Evolutionary conservation across 2,797 vertebrate species (phyloP), one percentile per base, ranked within the genome.

Genomic region (Rhynchonycteris naso): DNA sequence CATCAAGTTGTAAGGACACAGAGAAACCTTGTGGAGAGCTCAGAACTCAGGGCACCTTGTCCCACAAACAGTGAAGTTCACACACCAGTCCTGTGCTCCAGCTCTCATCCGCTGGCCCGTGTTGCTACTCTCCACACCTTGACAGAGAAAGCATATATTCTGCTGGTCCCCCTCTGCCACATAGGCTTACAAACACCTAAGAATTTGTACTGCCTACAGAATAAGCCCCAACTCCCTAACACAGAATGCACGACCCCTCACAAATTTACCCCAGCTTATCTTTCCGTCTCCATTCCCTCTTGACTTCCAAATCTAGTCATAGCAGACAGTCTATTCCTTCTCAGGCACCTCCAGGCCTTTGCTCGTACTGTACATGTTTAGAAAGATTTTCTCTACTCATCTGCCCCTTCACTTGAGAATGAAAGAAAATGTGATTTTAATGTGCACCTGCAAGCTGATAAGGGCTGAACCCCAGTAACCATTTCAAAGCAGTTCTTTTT

Each of bases 301-400:
- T 59, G 7, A 38, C 13, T 16, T 84, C 7, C 30, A 16, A 75
- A 9, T 26, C 19, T 58, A 13, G 4, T 61, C 52, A 80, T 12
- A 43, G 35, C 6, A 66, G 75, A 38, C 7, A 71, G 22, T 21
- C 58, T 38, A n/a, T 19, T 61, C 35, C 79, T 85, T 87, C 75
- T 66, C 56, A 14, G 35, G 33, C 5, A 90, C 33, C 78, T 83
- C 58, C 21, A 90, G 63, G 54, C 33, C 26, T 84, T 69, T 80
- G 75, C 15, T 83, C 65, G 19, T 38, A 38, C 35, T 38, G 33
- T 80, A 35, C 19, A 24, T 24, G 11, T 58, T 61, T 56, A 38
- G 35, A 81, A 83, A 76, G 30, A 54, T 66, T 52, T 68, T 61
- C 75, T 69, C 78, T 93, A 24, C 2, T 50, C 38, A 76, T 74